Base-by-base conservation (phyloP, 2,888 invertebrate genomes). In the Caenorhabditis japonica region DNA sequence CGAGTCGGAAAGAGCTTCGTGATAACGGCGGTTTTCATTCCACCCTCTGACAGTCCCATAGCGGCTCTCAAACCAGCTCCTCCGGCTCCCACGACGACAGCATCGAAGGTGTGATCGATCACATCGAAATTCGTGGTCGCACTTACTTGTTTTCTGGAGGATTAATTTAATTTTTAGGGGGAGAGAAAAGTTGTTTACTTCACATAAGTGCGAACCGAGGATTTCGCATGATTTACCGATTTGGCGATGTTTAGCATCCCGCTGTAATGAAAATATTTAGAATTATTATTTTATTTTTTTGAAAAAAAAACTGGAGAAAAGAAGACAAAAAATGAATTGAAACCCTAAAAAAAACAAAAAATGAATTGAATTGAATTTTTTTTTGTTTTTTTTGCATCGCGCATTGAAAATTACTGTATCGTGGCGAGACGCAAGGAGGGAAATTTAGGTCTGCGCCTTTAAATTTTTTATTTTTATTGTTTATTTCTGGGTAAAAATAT, bases 61-160 rank as follows among this genome's bases (percentile, higher is more conserved):
- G 97, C 97, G 0, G 97, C 97, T 56, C 99, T 91, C 2, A 99
- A 91, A 3, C 99, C 99, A 4, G 97, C 95, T 2, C 99, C 99
- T 56, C 99, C 87, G 1, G 97, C 97, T 19, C 99, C 99, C 53
- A 99, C 94, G 13, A 99, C 95, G 75, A 97, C 92, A 0, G 95
- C 95, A 91, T 99, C 99, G 88, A 94, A 99, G 60, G 92, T 55
- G 23, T 55, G 61, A 44, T 55, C 61, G 15, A 61, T 30, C 13
- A 71, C 62, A 58, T 71, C 70, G 23, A 71, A 72, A 17, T 55
- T 30, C 1, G 59, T 41, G 5, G 49, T 64, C 0, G 64, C 59
- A 34, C 44, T 53, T 13, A 62, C 58, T 33, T 64, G 64, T 43
- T 72, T 72, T 38, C 72, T 72, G 23, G 0, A 33, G 56, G 25